phyloP scores from a whole-genome alignment of 2,113 vertebrate genomes.

The Otus sunia region DNA sequence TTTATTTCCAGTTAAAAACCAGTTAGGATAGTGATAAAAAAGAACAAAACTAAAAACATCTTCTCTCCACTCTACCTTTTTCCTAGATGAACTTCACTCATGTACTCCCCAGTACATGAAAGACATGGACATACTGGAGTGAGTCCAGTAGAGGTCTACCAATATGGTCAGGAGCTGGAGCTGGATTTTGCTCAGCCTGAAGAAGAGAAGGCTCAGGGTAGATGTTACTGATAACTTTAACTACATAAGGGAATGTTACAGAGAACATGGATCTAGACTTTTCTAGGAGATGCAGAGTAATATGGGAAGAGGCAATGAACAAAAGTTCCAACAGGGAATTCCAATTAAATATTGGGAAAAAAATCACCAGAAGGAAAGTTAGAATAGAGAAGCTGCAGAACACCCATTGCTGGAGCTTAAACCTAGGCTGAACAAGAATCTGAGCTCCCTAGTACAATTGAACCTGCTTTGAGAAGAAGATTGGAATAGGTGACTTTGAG shows the following conservation, averaged over 20 bases:
- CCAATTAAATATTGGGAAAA: neutral
- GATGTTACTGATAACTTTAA: neutral
- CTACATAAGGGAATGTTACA: neutral
- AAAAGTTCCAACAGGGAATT: neutral
- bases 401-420: neutral
- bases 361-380: neutral
- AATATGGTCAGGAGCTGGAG: neutral
- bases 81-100: neutral
- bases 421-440: neutral
- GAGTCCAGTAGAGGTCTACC: neutral
- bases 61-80: neutral
- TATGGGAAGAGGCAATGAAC: neutral
- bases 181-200: neutral
- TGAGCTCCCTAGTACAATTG: neutral
- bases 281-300: neutral
- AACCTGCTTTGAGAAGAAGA: neutral
- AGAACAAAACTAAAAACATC: neutral
- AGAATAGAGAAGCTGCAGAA: neutral
- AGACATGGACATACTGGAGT: neutral
- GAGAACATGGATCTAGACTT: neutral
- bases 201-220: neutral
- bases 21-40: neutral
- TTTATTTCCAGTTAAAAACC: neutral
- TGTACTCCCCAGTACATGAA: neutral
- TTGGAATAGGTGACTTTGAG: neutral